Conservation (phyloP, 2,888 invertebrate species). For the Sarcophaga variegata region DNA sequence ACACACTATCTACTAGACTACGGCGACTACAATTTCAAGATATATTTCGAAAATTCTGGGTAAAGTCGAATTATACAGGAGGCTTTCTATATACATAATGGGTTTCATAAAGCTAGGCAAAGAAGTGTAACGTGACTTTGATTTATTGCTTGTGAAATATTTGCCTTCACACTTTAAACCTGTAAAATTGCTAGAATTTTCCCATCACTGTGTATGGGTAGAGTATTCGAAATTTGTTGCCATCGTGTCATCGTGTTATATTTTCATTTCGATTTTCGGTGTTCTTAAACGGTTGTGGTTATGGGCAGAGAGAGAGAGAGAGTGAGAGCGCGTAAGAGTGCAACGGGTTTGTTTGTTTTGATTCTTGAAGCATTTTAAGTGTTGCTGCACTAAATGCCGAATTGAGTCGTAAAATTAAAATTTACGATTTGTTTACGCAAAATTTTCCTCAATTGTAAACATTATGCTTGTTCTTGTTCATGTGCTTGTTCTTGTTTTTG, state of each 20-base stretch:
- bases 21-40: too few species aligned
- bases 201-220: neutral
- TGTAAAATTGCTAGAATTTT: too few species aligned
- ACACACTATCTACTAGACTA: too few species aligned
- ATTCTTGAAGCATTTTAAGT: constrained; percentile 18
- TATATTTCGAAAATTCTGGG: too few species aligned
- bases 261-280: neutral
- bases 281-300: neutral
- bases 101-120: too few species aligned
- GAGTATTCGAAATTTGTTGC: neutral
- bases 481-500: neutral
- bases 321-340: too few species aligned
- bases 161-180: too few species aligned
- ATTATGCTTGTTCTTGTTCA: neutral
- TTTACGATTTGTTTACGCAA: constrained; percentile 72
- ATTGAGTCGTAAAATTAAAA: constrained; percentile 68
- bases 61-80: too few species aligned
- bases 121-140: too few species aligned
- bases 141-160: too few species aligned
- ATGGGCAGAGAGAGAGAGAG: neutral
- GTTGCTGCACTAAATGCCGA: constrained; percentile 57
- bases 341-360: constrained; percentile 13
- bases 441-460: constrained; percentile 15
- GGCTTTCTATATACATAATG: too few species aligned
- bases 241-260: neutral